Conservation (phyloP, 2,797 vertebrate species). For the Melanotaenia pygmaea region DNA sequence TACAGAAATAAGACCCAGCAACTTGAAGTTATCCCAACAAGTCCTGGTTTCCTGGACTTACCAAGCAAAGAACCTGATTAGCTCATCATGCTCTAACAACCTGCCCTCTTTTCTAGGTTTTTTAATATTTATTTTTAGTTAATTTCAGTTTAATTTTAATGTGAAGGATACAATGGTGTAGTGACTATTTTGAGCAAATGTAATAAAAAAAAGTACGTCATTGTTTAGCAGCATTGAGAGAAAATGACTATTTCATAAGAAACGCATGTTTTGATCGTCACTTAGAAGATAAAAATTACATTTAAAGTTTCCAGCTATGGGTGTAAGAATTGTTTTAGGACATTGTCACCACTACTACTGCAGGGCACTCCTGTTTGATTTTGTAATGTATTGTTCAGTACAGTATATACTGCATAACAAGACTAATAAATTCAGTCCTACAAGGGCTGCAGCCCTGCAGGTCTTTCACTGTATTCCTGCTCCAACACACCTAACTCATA, state of each 20-base stretch:
- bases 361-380: neutral
- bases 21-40: constrained; percentile 46
- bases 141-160: neutral
- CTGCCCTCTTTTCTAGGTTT: constrained; percentile 13
- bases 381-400: neutral
- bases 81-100: constrained; percentile 26
- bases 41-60: constrained; percentile 34
- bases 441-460: too few relatives aligned
- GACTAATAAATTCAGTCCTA: neutral
- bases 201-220: neutral
- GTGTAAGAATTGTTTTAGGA: neutral
- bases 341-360: neutral
- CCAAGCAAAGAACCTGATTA: constrained; percentile 41
- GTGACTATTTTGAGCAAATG: neutral
- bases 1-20: constrained; percentile 59
- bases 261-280: too few relatives aligned
- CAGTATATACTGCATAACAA: neutral
- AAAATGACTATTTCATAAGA: too few relatives aligned
- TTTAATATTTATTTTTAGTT: neutral
- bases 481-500: too few relatives aligned
- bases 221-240: neutral
- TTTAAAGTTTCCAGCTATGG: too few relatives aligned
- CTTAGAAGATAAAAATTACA: too few relatives aligned
- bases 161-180: neutral
- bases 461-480: too few relatives aligned